Base-by-base conservation (phyloP, 1,140 invertebrate genomes). In the Tetragnatha versicolor region DNA sequence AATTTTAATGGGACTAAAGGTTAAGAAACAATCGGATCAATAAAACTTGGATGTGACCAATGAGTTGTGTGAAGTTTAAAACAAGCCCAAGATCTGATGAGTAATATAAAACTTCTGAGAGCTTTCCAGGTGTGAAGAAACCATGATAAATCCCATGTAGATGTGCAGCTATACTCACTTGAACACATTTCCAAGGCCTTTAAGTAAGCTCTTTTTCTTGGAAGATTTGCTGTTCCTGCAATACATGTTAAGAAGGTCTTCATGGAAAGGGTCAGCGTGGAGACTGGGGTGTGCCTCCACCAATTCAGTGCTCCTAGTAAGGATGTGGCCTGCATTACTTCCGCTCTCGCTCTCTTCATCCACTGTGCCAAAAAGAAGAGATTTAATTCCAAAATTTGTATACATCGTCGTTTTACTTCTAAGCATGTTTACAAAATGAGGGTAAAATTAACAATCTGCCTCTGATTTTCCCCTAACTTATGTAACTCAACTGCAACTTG, bases 141-240 rank as follows among this genome's bases (percentile, higher is more conserved):
- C n/a, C n/a, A n/a, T n/a, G n/a, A n/a, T n/a, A n/a, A n/a, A n/a
- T n/a, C n/a, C n/a, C n/a, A n/a, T n/a, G n/a, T n/a, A n/a, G n/a
- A 17, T 27, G 33, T 20, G 25, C 4, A 27, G 51, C 2, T 39
- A 45, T 9, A 72, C 82, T 80, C 81, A 89, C 86, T 93, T 89
- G 79, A 94, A 92, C 91, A 94, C 93, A 5, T 91, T 92, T 0
- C 92, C 91, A 22, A 95, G 91, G 22, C 93, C 93, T 82, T 92
- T 92, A 37, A 93, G 86, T 12, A 93, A 85, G 20, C 91, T 89
- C 17, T 89, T 89, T 82, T 92, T 92, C 83, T 93, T 92, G 84
- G 93, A 92, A 22, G 86, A 88, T 22, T 86, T 83, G 78, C 91
- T 90, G 75, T 90, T 82, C 31, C 82, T 82, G 31, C 81, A 77